Evolutionary conservation across 2,888 invertebrate species (phyloP), one percentile per base, ranked within the genome.

Genomic region (Craniophora ligustri): DNA sequence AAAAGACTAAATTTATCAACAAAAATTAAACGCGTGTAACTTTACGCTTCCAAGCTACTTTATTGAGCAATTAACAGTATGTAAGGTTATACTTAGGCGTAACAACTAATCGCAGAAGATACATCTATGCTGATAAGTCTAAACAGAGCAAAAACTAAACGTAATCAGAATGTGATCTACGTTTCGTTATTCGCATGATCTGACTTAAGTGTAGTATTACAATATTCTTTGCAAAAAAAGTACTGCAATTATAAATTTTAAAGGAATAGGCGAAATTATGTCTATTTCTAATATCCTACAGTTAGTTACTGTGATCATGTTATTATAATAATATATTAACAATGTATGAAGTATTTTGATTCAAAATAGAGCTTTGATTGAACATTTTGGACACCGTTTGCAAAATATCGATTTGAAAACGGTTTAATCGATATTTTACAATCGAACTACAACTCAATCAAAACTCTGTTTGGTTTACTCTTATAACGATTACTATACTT

Each of bases 231-330:
- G 35, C 39, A 28, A 28, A 31, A 19, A 57, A 48, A 47, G 45
- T 53, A 21, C 35, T 44, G 61, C 61, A 40, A 47, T 13, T 41
- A 60, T 26, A 41, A 39, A 54, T 35, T 13, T 21, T 49, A 45
- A 48, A 42, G 54, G 69, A 51, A 69, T 59, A 63, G 45, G 44
- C 40, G 57, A 59, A 59, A 59, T 57, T 65, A 64, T 48, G 55
- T 44, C 58, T 58, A 55, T 61, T 56, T 71, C 47, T 67, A 55
- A 51, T 58, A 49, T 38, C 48, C 67, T 55, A 67, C 72, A 68
- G 54, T 54, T 46, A 42, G 38, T 57, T 34, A 39, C 66, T 66
- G 69, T 66, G 69, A 66, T 68, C 45, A 42, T 44, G 40, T 64
- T 67, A 54, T n/a, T n/a, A 38, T 68, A 50, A 51, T n/a, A 32